Base-by-base conservation (phyloP, 2,888 invertebrate species). In the Thereva unica region DNA sequence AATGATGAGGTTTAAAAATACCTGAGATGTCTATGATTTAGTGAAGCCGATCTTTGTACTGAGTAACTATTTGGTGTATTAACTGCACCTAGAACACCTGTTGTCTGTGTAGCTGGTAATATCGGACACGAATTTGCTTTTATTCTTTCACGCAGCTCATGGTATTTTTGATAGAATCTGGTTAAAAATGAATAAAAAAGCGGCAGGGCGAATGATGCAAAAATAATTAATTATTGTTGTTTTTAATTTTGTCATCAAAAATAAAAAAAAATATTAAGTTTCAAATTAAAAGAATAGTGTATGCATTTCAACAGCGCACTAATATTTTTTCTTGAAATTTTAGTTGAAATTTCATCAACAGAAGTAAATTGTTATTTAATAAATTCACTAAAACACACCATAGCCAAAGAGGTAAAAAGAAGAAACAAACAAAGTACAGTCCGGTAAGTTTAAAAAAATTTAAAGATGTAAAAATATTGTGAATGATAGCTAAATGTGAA, bases 131-230 rank as follows among this genome's bases (percentile, higher is more conserved):
- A 90, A 77, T 89, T 88, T 80, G 92, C 91, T 86, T 91, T 91
- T 84, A 93, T 92, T 84, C 92, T 90, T 82, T 90, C 92, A 82
- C 90, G 89, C 83, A 92, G 87, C 85, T 90, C 91, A 83, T 89
- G 86, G 84, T 92, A 91, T 83, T 90, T 90, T 84, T 90, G 89
- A 88, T 91, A 91, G 88, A 92, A 93, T 88, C 92, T 93, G 55
- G 54, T 64, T 55, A 66, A 49, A 54, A 23, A 69, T 71, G 41
- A 52, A 68, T 52, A 67, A 57, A 49, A n/a, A 61, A 64, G 65
- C 67, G 67, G 63, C 67, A 59, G 56, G 52, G 64, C 65, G 65
- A 55, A 61, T 65, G 67, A 56, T 71, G 71, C 55, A 70, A 67
- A 66, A 66, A 69, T 68, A 63, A 59, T 66, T 45, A 59, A 59